Base-by-base conservation (phyloP, 2,113 vertebrate genomes). In the Pithys albifrons region DNA sequence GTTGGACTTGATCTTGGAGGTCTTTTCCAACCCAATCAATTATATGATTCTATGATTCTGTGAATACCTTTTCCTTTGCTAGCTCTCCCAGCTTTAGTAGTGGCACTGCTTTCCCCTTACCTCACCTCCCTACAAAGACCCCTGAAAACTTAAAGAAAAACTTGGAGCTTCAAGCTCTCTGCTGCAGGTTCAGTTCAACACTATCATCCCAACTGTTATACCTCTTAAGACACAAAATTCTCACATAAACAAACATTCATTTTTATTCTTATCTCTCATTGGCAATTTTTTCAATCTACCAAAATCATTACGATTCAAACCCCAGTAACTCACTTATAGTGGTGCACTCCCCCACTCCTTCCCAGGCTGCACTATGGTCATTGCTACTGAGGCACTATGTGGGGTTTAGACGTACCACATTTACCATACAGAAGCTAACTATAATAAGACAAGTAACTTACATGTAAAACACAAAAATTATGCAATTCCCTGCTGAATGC, bases 141-240 rank as follows among this genome's bases (percentile, higher is more conserved):
- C 12, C 24, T 31, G 14, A 80, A 64, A 83, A 67, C 29, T 18
- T 29, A n/a, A 9, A 75, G 33, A 14, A 71, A 70, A 72, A 73
- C 45, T 23, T 10, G 9, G 16, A 48, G 10, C 39, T 39, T 39
- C 46, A 67, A 62, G 8, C 7, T 62, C 5, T 76, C 9, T 51
- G 69, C 33, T 57, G 28, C 35, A 45, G 31, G 25, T 19, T 70
- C 39, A 43, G 9, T 19, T 84, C 45, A n/a, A 49, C 19, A 12
- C 7, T 55, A n/a, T 31, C 0, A 0, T 28, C 27, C 8, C 28
- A 61, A 71, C 39, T 55, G 19, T 17, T 24, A 15, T 10, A n/a
- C 23, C 9, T 59, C 7, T 14, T 51, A 59, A 49, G 13, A 79
- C 7, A 71, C 18, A 75, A 85, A 35, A 49, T 20, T 55, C 49